Evolutionary conservation across 1,140 invertebrate genomes (phyloP), one percentile per base, ranked within the genome.

Genomic region (Penaeus chinensis): DNA sequence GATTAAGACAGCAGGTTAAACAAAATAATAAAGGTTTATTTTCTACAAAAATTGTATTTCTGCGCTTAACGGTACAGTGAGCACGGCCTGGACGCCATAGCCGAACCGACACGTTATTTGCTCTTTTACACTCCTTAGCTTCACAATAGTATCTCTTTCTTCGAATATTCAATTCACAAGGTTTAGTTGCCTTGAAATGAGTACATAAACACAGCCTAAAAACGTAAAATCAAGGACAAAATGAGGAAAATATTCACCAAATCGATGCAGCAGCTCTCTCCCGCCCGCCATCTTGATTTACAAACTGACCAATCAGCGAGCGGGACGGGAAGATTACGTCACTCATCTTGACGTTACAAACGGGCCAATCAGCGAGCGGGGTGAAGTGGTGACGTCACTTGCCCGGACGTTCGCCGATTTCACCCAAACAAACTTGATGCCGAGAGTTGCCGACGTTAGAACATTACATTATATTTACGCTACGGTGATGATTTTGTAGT

Each of bases 281-380:
- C 86, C 61, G 37, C 86, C 86, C 80, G 86, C 86, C 86, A 87
- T 87, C 86, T 87, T 87, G 86, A 87, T 82, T 87, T 82, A 87
- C 86, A 87, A 87, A 87, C 86, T 87, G 80, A 47, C 86, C 86
- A 87, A 87, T 87, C 79, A 87, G 86, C 54, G 61, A 5, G 71
- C 60, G 80, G 80, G 80, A 19, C 69, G 47, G 8, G 24, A 22
- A 54, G 80, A 65, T 87, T 87, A 87, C 86, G 86, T 87, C 86
- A 87, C 69, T 54, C 71, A 82, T 66, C 22, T 80, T 66, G 37
- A 62, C 54, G 61, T 79, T 82, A 74, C 84, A 86, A 86, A 86
- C 79, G 63, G 81, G 77, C 80, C 85, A 47, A 74, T 20, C 54
- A 42, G 65, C 78, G 71, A 71, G 80, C 79, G 66, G 69, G 66